Percentiles rank a stretch among this genome's conserved stretches.
Conservation (phyloP, 2,888 invertebrate genomes). For the Pyralis farinalis region DNA sequence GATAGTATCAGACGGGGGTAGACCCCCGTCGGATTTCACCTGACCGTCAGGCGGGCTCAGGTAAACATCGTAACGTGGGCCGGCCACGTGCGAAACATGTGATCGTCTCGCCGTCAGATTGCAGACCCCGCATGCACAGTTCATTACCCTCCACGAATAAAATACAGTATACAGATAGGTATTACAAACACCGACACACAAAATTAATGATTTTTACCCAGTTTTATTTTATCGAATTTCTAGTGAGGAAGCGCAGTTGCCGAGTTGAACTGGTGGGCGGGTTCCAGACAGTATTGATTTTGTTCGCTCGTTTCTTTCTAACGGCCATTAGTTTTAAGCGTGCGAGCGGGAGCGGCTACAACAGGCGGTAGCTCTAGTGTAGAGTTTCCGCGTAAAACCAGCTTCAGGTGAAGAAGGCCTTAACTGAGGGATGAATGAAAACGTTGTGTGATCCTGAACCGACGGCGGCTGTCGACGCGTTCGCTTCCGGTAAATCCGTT, state of each 20-base stretch:
- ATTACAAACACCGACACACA: conserved; percentile 46
- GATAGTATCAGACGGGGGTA: conserved; percentile 27
- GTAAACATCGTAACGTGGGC: conserved; percentile 78
- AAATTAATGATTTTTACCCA: conserved; percentile 72
- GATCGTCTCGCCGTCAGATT: conserved; percentile 24
- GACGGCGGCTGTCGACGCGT: conserved; percentile 74
- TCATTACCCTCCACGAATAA: conserved; percentile 17
- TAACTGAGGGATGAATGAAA: conserved; percentile 77
- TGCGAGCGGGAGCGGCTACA: conserved; percentile 49
- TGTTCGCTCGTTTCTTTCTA: conserved; percentile 59
- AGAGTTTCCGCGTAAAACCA: conserved; percentile 71
- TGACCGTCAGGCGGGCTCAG: conserved; percentile 68
- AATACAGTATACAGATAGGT: conserved; percentile 22
- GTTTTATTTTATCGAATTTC: conserved; percentile 79
- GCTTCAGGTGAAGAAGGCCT: conserved; percentile 47
- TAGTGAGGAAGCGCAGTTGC: conserved; percentile 76
- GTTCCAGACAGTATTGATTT: conserved; percentile 79
- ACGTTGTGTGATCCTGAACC: conserved; percentile 78
- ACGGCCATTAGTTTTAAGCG: conserved; percentile 33
- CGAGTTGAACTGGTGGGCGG: conserved; percentile 73
- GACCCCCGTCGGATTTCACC: conserved; percentile 56
- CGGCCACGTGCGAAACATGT: conserved; percentile 72
- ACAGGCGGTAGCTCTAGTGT: conserved; percentile 65
- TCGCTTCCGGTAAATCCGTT: conserved; percentile 78
- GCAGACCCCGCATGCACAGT: conserved; percentile 9